A percentile compares a stretch with the other conserved stretches of the same genome.
Conservation (phyloP, 2,888 invertebrate genomes). For the Colletes collaris region DNA sequence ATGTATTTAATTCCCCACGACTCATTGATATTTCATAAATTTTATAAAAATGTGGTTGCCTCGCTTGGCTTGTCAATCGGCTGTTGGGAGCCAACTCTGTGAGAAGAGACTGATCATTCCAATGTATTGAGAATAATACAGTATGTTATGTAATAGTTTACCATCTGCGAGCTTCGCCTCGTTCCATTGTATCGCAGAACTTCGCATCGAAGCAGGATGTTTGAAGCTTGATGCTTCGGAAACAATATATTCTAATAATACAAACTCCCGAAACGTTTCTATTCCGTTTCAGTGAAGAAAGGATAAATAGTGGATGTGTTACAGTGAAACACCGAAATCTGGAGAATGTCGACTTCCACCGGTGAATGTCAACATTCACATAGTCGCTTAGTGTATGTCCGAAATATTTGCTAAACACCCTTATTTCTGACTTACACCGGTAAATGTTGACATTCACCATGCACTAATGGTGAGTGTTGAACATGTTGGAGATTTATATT, state of each 20-base stretch:
- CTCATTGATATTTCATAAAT: slow-evolving; percentile 46
- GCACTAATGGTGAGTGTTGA: too few relatives aligned
- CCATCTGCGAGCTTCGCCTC: slow-evolving; percentile 57
- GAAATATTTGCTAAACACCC: too few relatives aligned
- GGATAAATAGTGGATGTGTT: slow-evolving; percentile 45
- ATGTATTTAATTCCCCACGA: slow-evolving; percentile 52
- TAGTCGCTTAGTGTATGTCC: too few relatives aligned
- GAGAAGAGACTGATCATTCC: slow-evolving; percentile 72
- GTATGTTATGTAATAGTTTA: slow-evolving; percentile 65
- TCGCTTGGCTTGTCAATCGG: slow-evolving; percentile 42
- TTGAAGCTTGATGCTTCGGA: slow-evolving; percentile 69
- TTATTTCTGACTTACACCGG: too few relatives aligned
- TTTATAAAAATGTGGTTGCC: slow-evolving; percentile 34
- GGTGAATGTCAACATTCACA: too few relatives aligned
- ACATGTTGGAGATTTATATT: too few relatives aligned
- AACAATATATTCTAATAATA: slow-evolving; percentile 46
- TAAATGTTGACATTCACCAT: too few relatives aligned
- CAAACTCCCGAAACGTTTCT: slow-evolving; percentile 46
- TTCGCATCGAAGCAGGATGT: slow-evolving; percentile 70
- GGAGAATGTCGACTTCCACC: too few relatives aligned
- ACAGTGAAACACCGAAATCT: too few relatives aligned
- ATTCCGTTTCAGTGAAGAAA: slow-evolving; percentile 50
- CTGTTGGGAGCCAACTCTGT: slow-evolving; percentile 46
- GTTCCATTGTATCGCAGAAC: slow-evolving; percentile 54
- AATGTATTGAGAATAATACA: slow-evolving; percentile 62